Evolutionary conservation across 2,888 invertebrate genomes (phyloP), one percentile per base, ranked within the genome.

Genomic region (Zaprionus bogoriensis): DNA sequence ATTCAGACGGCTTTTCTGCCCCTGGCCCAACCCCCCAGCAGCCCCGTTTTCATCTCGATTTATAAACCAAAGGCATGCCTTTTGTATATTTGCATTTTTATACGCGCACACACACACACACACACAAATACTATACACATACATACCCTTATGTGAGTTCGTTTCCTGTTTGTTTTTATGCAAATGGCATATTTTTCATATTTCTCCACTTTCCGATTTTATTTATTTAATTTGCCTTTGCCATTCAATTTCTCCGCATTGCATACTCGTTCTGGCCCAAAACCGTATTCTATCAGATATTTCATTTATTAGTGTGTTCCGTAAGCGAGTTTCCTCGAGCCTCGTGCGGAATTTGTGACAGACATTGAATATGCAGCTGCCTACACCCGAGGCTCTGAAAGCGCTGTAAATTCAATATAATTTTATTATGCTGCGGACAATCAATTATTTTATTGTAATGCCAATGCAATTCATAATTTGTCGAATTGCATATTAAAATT

Each of bases 111-210:
- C 28, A 25, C 32, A 17, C 20, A 10, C 9, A 19, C 9, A 12
- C 23, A 39, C 9, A 20, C 10, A 2, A 32, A 14, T 42, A 32
- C 27, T 36, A 5, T 12, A 32, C 10, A 7, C 22, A 38, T 39
- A 22, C 19, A 7, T 17, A 6, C 12, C 23, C n/a, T 25, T 46
- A 30, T 59, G n/a, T 28, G 23, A 30, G n/a, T 42, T 50, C 25
- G 25, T 32, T 48, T 23, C n/a, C 19, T 30, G 23, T 53, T 46
- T 50, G 17, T 58, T 67, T 71, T 71, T 67, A 78, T 84, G 78
- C 68, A 84, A 81, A 84, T 78, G 39, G 23, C 42, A 39, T n/a
- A n/a, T 55, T 65, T 53, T 50, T 27, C 42, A 50, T 38, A 57
- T 36, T 46, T 65, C 32, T 45, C 22, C 20, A 20, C 38, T n/a